Percentiles rank a stretch among this genome's conserved stretches.
phyloP scores from a whole-genome alignment of 2,797 vertebrate species.

The Pipistrellus kuhlii region DNA sequence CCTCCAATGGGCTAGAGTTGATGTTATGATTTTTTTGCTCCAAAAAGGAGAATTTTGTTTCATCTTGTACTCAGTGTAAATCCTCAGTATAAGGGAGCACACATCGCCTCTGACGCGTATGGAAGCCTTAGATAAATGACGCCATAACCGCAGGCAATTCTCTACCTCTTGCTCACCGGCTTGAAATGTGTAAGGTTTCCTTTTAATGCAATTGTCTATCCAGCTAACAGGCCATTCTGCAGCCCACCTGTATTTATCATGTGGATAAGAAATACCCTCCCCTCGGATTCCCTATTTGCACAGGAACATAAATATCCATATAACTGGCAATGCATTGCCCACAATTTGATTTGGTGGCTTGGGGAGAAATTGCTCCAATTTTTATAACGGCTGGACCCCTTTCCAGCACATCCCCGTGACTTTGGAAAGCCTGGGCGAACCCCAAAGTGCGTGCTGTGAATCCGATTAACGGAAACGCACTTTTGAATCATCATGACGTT shows the following conservation, averaged over 20 bases:
- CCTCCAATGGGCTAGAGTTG: not conserved
- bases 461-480: slow-evolving; percentile 22
- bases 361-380: slow-evolving; percentile 31
- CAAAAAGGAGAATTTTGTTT: slow-evolving; percentile 54
- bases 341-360: slow-evolving; percentile 54
- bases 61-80: slow-evolving; percentile 50
- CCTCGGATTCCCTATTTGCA: slow-evolving; percentile 55
- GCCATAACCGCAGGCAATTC: slow-evolving; percentile 72
- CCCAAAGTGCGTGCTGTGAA: not conserved
- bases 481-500: not conserved
- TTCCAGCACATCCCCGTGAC: not conserved
- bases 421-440: slow-evolving; percentile 21
- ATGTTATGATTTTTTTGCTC: not conserved
- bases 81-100: not conserved
- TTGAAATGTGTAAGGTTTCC: slow-evolving; percentile 75
- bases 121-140: slow-evolving; percentile 70
- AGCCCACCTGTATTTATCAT: slow-evolving; percentile 66
- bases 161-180: slow-evolving; percentile 55
- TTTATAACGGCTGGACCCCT: not conserved
- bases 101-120: not conserved
- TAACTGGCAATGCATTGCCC: slow-evolving; percentile 41
- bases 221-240: slow-evolving; percentile 64
- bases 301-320: slow-evolving; percentile 69
- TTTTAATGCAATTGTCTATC: slow-evolving; percentile 71
- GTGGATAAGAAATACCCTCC: slow-evolving; percentile 9